Conservation (phyloP, 2,797 vertebrate species). For the Cryptoprocta ferox region DNA sequence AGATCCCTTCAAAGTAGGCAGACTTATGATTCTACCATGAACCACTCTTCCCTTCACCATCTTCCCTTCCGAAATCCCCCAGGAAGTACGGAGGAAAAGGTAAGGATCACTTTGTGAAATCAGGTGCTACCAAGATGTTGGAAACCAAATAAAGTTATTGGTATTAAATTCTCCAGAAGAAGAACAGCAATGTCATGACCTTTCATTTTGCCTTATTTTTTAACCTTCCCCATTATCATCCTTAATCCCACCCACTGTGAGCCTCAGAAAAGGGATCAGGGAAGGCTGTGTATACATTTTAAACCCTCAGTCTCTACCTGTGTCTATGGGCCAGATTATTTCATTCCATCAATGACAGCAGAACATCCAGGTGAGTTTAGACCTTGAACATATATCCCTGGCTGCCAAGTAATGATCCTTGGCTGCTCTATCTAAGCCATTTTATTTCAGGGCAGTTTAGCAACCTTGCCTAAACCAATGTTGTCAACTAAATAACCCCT, state of each 20-base stretch:
- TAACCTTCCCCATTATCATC: background rate
- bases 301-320: background rate
- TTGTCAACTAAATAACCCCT: conserved; percentile 71
- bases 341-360: background rate
- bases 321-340: background rate
- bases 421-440: background rate
- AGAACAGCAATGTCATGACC: background rate
- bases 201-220: background rate
- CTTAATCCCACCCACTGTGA: background rate
- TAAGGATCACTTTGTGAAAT: background rate
- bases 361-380: background rate
- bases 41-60: background rate
- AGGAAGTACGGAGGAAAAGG: background rate
- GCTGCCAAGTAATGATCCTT: conserved; percentile 3
- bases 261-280: background rate
- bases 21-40: background rate
- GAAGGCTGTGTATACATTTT: background rate
- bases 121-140: background rate
- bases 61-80: background rate
- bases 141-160: background rate
- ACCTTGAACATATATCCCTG: background rate
- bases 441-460: conserved; percentile 52
- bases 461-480: conserved; percentile 49
- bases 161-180: background rate
- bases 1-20: background rate